Base-by-base conservation (phyloP, 2,113 vertebrate genomes). In the Oncorhynchus tshawytscha region DNA sequence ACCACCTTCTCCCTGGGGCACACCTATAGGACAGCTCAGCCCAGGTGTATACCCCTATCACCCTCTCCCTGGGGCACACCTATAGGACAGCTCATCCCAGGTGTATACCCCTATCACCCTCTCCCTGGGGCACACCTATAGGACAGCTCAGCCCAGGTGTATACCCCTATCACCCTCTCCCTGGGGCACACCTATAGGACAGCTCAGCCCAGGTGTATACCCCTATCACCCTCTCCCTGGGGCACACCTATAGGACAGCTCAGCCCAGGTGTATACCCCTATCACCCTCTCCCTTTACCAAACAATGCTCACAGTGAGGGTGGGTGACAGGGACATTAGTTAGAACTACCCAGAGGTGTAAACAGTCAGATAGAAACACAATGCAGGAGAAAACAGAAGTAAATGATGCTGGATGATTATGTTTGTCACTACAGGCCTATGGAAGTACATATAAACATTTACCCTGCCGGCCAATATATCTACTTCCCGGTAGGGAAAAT, bases 231-330 rank as follows among this genome's bases (percentile, higher is more conserved):
- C n/a, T n/a, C n/a, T n/a, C n/a, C n/a, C n/a, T n/a, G n/a, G n/a
- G n/a, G n/a, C n/a, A n/a, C n/a, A 22, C 68, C 39, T 70, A 4
- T 39, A 11, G 39, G 15, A 64, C 3, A 25, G 69, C 74, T 57
- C 59, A 80, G 71, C 13, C 15, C 67, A 76, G 76, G 60, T 82
- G 76, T 70, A 71, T 34, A 73, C 82, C 3, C 49, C 49, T 15
- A 12, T 3, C 11, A 51, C 13, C 39, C 3, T 4, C 78, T 72
- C 75, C 59, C 59, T 22, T 5, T 20, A n/a, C 18, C 70, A 73
- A 39, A 67, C 64, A 22, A 70, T 54, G 73, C 31, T 73, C 76
- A 72, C 67, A 9, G 20, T n/a, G 68, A 22, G 68, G 5, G 2
- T 15, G 2, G 39, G 20, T 70, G 68, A 48, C 57, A 70, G 67